phyloP scores from a whole-genome alignment of 2,797 vertebrate species.

The Ctenopoma kingsleyae region DNA sequence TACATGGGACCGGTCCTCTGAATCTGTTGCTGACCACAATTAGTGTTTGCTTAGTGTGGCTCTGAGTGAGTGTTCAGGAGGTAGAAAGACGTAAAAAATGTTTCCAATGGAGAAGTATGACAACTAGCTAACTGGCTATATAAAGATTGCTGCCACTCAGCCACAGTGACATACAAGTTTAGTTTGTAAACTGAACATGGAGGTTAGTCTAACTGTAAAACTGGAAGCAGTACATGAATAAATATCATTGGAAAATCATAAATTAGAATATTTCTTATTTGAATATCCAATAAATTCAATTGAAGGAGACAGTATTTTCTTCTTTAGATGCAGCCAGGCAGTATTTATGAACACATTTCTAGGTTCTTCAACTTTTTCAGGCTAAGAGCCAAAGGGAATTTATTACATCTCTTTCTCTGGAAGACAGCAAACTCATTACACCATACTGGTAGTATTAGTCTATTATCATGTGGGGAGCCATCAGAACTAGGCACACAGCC shows the following conservation, averaged over 20 bases:
- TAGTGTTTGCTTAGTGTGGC: constrained; percentile 13
- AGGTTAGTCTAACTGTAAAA: constrained; percentile 6
- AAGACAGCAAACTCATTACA: constrained; percentile 51
- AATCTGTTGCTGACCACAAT: constrained; percentile 7
- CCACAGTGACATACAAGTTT: constrained; percentile 10
- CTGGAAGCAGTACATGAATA: background rate
- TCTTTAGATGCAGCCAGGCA: constrained; percentile 11
- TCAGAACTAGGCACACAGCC: constrained; percentile 31
- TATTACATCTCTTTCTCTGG: constrained; percentile 36
- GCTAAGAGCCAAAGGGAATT: constrained; percentile 38
- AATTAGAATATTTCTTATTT: constrained; percentile 12
- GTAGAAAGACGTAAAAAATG: background rate
- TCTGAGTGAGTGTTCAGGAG: background rate
- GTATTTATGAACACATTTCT: constrained; percentile 33
- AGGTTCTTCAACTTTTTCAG: constrained; percentile 37
- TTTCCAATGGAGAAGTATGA: background rate
- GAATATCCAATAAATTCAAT: background rate
- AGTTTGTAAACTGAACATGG: constrained; percentile 1
- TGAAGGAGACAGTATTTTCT: background rate
- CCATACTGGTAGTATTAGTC: constrained; percentile 35
- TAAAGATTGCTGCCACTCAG: constrained; percentile 13
- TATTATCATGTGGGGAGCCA: constrained; percentile 48
- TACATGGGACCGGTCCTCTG: constrained; percentile 23
- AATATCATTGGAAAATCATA: constrained; percentile 19
- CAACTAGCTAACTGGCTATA: background rate